These are phyloP conservation scores for Coregonus clupeaformis DNA, from an alignment of 2,113 vertebrate species.

Conservation along the genomic window DNA sequence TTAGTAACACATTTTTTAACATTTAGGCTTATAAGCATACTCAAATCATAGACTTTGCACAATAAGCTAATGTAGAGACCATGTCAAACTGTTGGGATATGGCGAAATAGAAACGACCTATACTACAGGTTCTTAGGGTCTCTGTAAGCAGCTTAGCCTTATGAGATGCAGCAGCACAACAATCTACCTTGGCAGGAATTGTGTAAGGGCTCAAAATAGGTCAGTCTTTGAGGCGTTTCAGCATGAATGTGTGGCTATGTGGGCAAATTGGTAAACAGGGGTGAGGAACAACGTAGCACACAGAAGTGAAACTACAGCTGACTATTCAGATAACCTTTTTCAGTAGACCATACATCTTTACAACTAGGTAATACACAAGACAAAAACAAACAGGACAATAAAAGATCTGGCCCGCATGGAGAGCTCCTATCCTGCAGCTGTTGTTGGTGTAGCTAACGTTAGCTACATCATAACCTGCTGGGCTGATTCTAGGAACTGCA, in stretches of 20 bases:
- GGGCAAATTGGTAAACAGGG: constrained; percentile 35
- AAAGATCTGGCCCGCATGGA: too few relatives aligned
- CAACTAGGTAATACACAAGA: too few relatives aligned
- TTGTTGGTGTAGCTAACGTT: too few relatives aligned
- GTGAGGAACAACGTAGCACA: constrained; percentile 7
- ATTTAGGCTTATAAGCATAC: too few relatives aligned
- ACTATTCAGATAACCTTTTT: background rate
- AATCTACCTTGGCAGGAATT: constrained; percentile 21
- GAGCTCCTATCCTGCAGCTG: too few relatives aligned
- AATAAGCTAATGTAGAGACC: too few relatives aligned
- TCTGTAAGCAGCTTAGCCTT: constrained; percentile 1
- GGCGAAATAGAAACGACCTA: background rate
- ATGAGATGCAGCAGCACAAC: too few relatives aligned
- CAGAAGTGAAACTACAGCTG: constrained; percentile 18
- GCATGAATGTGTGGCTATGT: constrained; percentile 38
- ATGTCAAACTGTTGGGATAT: background rate
- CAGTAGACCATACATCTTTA: background rate
- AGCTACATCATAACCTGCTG: too few relatives aligned
- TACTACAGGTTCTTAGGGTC: background rate
- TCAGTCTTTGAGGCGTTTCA: constrained; percentile 28
- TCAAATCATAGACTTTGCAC: too few relatives aligned
- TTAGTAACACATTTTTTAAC: too few relatives aligned
- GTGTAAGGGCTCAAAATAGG: constrained; percentile 44
- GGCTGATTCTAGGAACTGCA: too few relatives aligned
- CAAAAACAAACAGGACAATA: too few relatives aligned